These are phyloP conservation scores for Hiodon alosoides DNA, from an alignment of 2,113 vertebrate species.

Conservation along the genomic window DNA sequence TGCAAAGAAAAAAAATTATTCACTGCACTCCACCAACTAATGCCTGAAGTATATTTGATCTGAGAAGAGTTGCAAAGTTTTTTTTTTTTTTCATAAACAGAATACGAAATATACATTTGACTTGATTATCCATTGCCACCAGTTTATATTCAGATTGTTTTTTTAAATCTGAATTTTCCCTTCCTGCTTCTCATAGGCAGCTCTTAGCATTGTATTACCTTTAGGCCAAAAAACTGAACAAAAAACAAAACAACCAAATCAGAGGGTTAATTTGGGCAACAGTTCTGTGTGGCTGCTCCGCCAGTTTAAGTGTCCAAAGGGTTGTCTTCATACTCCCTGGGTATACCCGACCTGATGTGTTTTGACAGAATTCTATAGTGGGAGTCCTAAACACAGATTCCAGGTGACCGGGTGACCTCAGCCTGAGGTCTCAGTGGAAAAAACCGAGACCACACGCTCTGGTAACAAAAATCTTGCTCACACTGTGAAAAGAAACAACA, in stretches of 20 bases:
- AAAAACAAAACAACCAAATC: constrained; percentile 6
- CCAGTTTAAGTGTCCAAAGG: constrained; percentile 20
- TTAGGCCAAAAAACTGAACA: constrained; percentile 3
- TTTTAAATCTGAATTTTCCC: too few species aligned
- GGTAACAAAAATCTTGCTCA: too few species aligned
- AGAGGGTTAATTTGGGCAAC: constrained; percentile 5
- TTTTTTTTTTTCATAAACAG: neutral
- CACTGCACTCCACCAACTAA: constrained; percentile 8
- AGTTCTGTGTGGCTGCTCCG: constrained; percentile 3
- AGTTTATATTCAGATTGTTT: too few species aligned
- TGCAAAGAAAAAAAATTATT: neutral
- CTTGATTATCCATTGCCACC: too few species aligned
- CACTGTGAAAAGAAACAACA: too few species aligned
- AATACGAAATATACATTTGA: constrained; percentile 15
- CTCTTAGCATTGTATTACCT: neutral
- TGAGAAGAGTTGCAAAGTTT: neutral
- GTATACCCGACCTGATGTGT: constrained; percentile 6
- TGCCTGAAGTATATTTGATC: neutral
- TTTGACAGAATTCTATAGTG: constrained; percentile 14
- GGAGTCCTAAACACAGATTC: neutral
- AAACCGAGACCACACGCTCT: neutral
- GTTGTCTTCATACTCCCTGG: constrained; percentile 18
- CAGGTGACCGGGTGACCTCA: neutral
- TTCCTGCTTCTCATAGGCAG: too few species aligned
- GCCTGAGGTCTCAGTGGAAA: too few species aligned